A percentile compares a stretch with the other conserved stretches of the same genome.
Evolutionary conservation across 2,113 vertebrate genomes (phyloP).

Genomic region (Probosciger aterrimus): DNA sequence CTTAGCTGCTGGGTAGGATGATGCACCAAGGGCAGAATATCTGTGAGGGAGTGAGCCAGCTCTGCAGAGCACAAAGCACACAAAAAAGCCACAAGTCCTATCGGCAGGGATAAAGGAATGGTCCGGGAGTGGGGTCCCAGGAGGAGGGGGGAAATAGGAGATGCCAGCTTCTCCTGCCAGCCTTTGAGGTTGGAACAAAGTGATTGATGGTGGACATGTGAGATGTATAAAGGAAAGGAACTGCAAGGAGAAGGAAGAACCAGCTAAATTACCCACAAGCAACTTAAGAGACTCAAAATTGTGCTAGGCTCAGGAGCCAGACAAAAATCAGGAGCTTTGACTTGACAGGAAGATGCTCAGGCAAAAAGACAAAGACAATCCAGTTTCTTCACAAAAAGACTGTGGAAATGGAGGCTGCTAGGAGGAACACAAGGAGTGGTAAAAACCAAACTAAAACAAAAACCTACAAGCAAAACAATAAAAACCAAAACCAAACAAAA

Average conservation of each 20-base stretch:
- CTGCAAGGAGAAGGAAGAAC: not conserved
- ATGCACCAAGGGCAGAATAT: not conserved
- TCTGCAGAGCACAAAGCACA: not conserved
- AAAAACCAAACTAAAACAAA: not conserved
- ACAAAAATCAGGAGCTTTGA: not conserved
- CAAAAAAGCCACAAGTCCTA: not conserved
- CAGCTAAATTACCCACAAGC: not conserved
- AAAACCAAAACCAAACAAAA: not conserved
- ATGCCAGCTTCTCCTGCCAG: constrained; percentile 13
- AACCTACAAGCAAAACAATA: not conserved
- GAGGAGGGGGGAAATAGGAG: not conserved
- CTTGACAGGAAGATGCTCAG: not conserved
- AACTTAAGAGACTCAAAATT: not conserved
- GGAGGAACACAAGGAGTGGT: not conserved
- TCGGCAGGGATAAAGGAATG: not conserved
- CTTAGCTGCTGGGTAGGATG: fast-evolving
- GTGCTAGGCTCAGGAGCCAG: not conserved
- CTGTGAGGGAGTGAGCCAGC: not conserved
- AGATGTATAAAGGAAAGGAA: not conserved
- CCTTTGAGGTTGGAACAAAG: not conserved
- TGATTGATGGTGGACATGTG: not conserved
- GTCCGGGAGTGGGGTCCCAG: not conserved
- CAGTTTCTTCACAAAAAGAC: not conserved
- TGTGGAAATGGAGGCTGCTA: not conserved
- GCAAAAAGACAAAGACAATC: not conserved